Conservation (phyloP, 2,888 invertebrate genomes). For the Andrena camellia region DNA sequence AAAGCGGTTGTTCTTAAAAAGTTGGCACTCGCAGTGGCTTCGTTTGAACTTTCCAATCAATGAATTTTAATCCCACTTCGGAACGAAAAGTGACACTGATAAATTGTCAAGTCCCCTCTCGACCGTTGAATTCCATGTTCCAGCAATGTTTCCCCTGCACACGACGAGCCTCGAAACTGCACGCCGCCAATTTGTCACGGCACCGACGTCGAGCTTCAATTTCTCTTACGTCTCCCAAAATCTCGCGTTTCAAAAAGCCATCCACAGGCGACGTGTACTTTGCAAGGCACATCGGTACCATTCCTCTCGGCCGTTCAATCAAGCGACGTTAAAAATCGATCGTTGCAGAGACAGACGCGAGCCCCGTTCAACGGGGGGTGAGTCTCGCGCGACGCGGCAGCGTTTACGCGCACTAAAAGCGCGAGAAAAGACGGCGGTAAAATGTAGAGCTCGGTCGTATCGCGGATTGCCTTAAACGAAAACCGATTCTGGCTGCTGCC, state of each 20-base stretch:
- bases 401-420: constrained; percentile 44
- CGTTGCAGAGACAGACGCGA: neutral
- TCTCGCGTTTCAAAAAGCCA: constrained; percentile 5
- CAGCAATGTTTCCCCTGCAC: neutral
- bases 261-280: too few species aligned
- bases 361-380: neutral
- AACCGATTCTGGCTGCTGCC: constrained; percentile 27
- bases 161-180: neutral
- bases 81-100: neutral
- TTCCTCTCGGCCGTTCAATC: constrained; percentile 16
- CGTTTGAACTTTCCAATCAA: too few species aligned
- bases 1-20: too few species aligned
- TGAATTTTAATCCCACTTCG: neutral
- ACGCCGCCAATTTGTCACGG: neutral
- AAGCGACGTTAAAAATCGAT: constrained; percentile 29
- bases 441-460: neutral
- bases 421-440: constrained; percentile 18
- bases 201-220: constrained; percentile 20
- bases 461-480: constrained; percentile 34
- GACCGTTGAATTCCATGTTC: neutral
- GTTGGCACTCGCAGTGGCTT: too few species aligned
- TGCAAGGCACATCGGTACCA: neutral
- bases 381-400: neutral
- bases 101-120: neutral
- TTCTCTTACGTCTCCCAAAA: neutral